phyloP scores from a whole-genome alignment of 1,140 invertebrate genomes.

The Achroia grisella region DNA sequence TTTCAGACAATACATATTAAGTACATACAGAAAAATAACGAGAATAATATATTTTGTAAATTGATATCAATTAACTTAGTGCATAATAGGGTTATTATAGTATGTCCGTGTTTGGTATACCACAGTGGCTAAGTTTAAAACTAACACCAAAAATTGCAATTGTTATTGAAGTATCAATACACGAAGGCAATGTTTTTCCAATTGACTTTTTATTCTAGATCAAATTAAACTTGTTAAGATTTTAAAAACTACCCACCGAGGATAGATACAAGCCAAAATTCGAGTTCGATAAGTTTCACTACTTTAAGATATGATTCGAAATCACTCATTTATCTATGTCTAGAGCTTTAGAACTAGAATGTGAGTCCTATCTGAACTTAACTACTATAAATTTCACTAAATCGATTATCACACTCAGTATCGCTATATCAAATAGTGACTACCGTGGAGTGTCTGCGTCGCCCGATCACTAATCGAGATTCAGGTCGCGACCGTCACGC shows the following conservation, averaged over 20 bases:
- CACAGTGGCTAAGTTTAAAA: no score
- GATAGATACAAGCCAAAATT: not conserved
- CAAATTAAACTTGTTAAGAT: not conserved
- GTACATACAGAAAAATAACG: no score
- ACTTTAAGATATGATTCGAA: slow-evolving; percentile 56
- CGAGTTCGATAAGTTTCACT: slow-evolving; percentile 16
- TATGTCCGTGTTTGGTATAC: no score
- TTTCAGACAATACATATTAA: no score
- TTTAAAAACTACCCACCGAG: not conserved
- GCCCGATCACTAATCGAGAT: slow-evolving; percentile 18
- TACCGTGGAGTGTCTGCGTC: slow-evolving; percentile 11
- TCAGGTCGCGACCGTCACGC: not conserved
- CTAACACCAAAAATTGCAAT: no score
- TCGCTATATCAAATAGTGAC: slow-evolving; percentile 7
- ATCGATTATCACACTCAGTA: slow-evolving; percentile 8
- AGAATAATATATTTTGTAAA: no score
- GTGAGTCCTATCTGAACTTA: slow-evolving; percentile 4
- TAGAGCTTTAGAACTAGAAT: slow-evolving; percentile 2
- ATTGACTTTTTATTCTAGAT: not conserved
- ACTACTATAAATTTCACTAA: slow-evolving; percentile 17
- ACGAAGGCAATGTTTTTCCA: not conserved
- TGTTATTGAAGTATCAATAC: no score
- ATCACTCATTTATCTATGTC: slow-evolving; percentile 45
- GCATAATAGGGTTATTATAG: no score
- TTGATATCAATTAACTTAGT: no score